Conservation (phyloP, 2,888 invertebrate genomes). For the Drosophila diplacantha region DNA sequence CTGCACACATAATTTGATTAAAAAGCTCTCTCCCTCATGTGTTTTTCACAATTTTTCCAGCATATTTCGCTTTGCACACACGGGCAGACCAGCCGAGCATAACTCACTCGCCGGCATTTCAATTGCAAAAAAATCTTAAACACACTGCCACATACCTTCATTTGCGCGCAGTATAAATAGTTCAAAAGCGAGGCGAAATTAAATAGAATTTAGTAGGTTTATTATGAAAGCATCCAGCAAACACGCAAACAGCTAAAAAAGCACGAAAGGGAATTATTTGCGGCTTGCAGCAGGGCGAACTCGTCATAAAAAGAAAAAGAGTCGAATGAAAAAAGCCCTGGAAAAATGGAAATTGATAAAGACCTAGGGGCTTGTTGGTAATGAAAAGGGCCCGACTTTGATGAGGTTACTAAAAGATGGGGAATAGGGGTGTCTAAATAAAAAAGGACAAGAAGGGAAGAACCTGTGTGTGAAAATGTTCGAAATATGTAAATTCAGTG, state of each 20-base stretch:
- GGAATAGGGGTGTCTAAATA: conserved; percentile 5
- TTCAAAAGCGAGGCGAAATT: conserved; percentile 51
- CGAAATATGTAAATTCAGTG: neutral
- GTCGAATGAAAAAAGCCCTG: conserved; percentile 13
- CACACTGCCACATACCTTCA: conserved; percentile 42
- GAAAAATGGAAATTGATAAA: conserved; percentile 29
- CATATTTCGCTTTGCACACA: conserved; percentile 52
- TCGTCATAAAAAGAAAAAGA: conserved; percentile 8
- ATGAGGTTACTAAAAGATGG: conserved; percentile 6
- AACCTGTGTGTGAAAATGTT: neutral
- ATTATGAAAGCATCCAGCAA: conserved; percentile 49
- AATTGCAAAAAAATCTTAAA: conserved; percentile 42
- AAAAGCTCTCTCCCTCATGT: conserved; percentile 42
- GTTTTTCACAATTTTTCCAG: conserved; percentile 24
- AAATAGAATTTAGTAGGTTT: conserved; percentile 70
- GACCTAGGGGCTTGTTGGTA: conserved; percentile 2
- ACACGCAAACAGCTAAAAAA: conserved; percentile 29
- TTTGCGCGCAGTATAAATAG: conserved; percentile 37
- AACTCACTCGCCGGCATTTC: conserved; percentile 53
- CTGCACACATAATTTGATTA: conserved; percentile 72
- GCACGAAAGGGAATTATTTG: conserved; percentile 38
- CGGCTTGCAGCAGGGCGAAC: conserved; percentile 2
- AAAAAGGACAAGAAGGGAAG: neutral
- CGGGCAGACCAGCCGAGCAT: conserved; percentile 46
- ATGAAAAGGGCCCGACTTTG: conserved; percentile 9